Percentiles rank a stretch among this genome's conserved stretches.
phyloP scores from a whole-genome alignment of 2,888 invertebrate species.

The Caenorhabditis parvicauda region DNA sequence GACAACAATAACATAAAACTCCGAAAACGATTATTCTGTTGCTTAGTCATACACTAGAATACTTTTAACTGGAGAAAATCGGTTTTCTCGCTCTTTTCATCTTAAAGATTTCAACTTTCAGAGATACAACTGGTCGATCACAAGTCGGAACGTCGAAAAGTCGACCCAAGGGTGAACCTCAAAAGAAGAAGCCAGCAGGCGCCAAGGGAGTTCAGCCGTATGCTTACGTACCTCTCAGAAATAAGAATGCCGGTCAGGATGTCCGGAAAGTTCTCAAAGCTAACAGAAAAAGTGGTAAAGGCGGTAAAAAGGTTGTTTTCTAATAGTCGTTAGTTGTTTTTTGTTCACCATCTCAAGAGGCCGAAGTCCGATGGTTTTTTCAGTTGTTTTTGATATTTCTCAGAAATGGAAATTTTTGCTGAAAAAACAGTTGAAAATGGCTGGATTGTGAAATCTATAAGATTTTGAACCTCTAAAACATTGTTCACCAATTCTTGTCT shows the following conservation, averaged over 20 bases:
- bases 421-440: no score
- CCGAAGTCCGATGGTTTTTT: neutral
- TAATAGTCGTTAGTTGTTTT: constrained; percentile 7
- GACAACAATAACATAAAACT: no score
- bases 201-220: constrained; percentile 46
- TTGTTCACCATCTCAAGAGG: constrained; percentile 1
- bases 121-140: constrained; percentile 22
- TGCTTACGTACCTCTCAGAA: constrained; percentile 47
- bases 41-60: no score
- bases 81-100: no score
- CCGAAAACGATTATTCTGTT: no score
- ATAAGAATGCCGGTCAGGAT: constrained; percentile 38
- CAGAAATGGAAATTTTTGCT: no score
- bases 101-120: no score
- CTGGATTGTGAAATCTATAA: no score
- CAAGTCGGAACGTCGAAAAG: constrained; percentile 18
- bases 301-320: constrained; percentile 18
- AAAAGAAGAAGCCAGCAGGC: constrained; percentile 8
- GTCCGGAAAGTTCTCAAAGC: constrained; percentile 36
- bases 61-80: no score
- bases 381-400: neutral
- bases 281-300: constrained; percentile 38
- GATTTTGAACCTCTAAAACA: no score
- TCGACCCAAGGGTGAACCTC: constrained; percentile 8
- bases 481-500: no score